phyloP scores from a whole-genome alignment of 2,797 vertebrate species.

The Gambelia wislizenii region DNA sequence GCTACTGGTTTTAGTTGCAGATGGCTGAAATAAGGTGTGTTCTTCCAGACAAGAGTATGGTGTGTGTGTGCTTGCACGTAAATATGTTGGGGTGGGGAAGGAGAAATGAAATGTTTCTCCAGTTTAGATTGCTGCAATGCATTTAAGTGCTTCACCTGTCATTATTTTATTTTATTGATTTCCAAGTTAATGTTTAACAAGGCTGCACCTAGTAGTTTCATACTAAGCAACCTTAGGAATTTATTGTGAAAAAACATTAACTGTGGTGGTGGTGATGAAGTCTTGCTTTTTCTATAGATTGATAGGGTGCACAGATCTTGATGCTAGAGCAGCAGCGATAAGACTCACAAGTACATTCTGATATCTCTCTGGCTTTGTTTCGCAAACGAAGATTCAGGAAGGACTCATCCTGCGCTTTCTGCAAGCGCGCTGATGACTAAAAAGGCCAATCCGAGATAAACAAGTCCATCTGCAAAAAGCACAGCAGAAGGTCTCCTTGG shows the following conservation, averaged over 20 bases:
- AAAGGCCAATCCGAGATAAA: no score
- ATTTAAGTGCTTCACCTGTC: conserved; percentile 44
- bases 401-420: no score
- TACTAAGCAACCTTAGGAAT: conserved; percentile 68
- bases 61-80: not conserved
- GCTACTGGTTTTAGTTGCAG: conserved; percentile 51
- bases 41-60: not conserved
- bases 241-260: conserved; percentile 24
- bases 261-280: conserved; percentile 30
- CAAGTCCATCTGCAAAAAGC: no score
- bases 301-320: not conserved
- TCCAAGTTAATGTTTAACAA: conserved; percentile 67
- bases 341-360: not conserved
- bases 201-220: conserved; percentile 60
- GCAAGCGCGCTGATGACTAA: no score
- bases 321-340: not conserved
- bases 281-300: conserved; percentile 1
- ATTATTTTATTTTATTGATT: conserved; percentile 58
- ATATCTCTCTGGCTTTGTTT: no score
- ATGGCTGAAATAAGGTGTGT: not conserved
- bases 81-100: not conserved
- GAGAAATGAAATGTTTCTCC: conserved; percentile 44
- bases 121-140: conserved; percentile 54
- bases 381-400: no score
- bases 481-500: no score